Base-by-base conservation (phyloP, 2,888 invertebrate genomes). In the Cremastinae sp. region DNA sequence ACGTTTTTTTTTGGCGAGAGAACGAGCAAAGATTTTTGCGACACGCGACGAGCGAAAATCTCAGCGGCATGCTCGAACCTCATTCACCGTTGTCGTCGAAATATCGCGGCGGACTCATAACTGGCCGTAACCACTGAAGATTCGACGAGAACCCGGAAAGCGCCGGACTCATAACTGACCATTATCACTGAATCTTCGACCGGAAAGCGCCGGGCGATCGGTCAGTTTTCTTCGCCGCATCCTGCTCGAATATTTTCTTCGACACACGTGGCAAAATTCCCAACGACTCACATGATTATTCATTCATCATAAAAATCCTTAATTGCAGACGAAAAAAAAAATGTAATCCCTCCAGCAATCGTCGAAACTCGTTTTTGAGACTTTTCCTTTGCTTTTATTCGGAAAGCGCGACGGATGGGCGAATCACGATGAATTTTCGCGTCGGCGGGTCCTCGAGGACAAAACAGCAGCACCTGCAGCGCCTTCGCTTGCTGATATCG, bases 401-500 rank as follows among this genome's bases (percentile, higher is more conserved):
- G 14, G 14, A 56, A 34, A 56, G 14, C 36, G 36, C 16, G 18
- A 36, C 34, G 36, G 36, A 49, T 14, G 18, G 20, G 8, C 18
- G 12, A 16, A 22, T 28, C n/a, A 22, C n/a, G 20, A 41, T 22
- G 20, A 16, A 1, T 4, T n/a, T 49, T 36, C 9, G 10, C 2
- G 38, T 38, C 49, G 38, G 36, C 38, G 28, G 61, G 49, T 74
- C 62, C 62, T 68, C 66, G 71, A 54, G 49, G 41, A 62, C 49
- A 59, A 64, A 68, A 58, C 71, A 68, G 75, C 62, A 64, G 58
- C 69, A 59, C 64, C 36, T 16, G 56, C 56, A 36, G 66, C 75
- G 53, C 59, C 70, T 45, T 53, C 18, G 47, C 56, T 45, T 62
- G 54, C 64, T 62, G 38, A 38, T 76, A 76, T 76, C 72, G 76